These are phyloP conservation scores for Dolomedes plantarius DNA, from an alignment of 2,888 invertebrate species.

Conservation along the genomic window DNA sequence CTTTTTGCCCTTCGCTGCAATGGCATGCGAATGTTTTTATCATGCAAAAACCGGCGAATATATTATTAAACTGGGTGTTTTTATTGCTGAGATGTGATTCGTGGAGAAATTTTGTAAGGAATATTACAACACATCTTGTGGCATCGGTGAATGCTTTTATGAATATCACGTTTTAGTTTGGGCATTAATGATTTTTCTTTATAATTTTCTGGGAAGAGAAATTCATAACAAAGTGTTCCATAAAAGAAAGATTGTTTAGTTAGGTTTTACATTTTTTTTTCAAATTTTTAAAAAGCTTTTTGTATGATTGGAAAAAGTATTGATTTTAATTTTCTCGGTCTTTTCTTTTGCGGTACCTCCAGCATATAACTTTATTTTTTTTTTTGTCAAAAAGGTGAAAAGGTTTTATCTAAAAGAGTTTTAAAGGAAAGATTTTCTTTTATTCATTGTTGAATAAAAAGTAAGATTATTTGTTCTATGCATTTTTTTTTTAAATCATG, in stretches of 20 bases:
- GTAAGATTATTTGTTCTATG: too few relatives aligned
- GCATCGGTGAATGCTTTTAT: constrained; percentile 3
- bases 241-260: constrained; percentile 8
- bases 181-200: not conserved
- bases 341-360: not conserved
- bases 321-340: constrained; percentile 2
- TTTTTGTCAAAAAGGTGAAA: not conserved
- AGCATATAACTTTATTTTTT: not conserved
- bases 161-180: constrained; percentile 8
- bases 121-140: not conserved
- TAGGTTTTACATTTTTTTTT: not conserved
- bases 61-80: constrained; percentile 14
- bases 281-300: constrained; percentile 9
- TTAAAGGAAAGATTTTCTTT: not conserved
- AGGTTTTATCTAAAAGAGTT: not conserved
- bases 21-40: constrained; percentile 16
- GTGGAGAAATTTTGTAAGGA: not conserved
- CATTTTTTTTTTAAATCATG: too few relatives aligned
- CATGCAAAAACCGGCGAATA: constrained; percentile 9
- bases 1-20: constrained; percentile 28
- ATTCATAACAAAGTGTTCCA: not conserved
- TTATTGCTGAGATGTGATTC: constrained; percentile 7
- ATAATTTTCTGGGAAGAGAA: constrained; percentile 4
- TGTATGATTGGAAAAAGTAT: constrained; percentile 13
- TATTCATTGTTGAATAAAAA: too few relatives aligned